These are phyloP conservation scores for Meriones unguiculatus DNA, from an alignment of 2,113 vertebrate species.

Conservation along the genomic window DNA sequence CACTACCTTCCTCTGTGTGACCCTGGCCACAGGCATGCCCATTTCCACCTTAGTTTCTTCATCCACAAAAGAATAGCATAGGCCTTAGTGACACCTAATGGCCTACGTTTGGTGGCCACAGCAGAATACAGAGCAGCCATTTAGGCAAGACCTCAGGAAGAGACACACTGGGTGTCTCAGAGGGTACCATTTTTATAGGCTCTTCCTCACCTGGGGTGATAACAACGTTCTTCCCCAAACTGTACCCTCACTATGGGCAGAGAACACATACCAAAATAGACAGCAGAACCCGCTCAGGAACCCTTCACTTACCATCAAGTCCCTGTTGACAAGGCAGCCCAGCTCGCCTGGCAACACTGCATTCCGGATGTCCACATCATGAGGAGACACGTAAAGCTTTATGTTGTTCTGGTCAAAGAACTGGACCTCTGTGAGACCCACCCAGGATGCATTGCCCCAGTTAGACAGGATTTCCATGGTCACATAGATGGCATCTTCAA, in stretches of 20 bases:
- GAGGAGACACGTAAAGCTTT: constrained; percentile 94
- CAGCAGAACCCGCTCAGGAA: background rate
- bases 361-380: constrained; percentile 94
- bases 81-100: background rate
- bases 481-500: constrained; percentile 90
- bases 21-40: background rate
- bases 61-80: background rate
- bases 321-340: constrained; percentile 91
- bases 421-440: constrained; percentile 95
- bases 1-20: background rate
- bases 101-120: background rate
- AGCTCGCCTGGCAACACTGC: constrained; percentile 90
- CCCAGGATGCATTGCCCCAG: constrained; percentile 91
- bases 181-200: background rate
- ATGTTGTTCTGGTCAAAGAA: constrained; percentile 92
- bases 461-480: constrained; percentile 97
- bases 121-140: background rate
- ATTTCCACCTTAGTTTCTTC: background rate
- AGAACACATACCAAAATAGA: background rate
- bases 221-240: background rate
- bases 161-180: background rate
- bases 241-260: background rate
- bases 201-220: background rate
- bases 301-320: constrained; percentile 88
- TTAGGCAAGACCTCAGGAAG: background rate